phyloP scores from a whole-genome alignment of 2,888 invertebrate species.

The Argynnis bischoffii region DNA sequence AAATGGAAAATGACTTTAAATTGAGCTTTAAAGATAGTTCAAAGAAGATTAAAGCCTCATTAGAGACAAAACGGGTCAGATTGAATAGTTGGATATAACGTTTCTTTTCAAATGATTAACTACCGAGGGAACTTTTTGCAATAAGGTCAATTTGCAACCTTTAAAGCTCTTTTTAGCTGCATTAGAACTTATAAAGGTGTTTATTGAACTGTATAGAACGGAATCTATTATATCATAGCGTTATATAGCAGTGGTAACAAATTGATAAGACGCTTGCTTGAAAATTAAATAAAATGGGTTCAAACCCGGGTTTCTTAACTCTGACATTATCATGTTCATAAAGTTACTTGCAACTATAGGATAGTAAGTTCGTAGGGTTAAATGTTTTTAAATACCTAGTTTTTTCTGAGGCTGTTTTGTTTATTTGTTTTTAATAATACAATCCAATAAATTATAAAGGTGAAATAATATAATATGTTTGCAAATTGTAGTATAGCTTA shows the following conservation, averaged over 20 bases:
- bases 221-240: neutral
- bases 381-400: no score
- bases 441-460: neutral
- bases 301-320: no score
- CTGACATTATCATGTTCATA: no score
- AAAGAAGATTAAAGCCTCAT: constrained; percentile 28
- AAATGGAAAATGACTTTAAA: neutral
- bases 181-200: constrained; percentile 12
- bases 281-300: no score
- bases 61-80: constrained; percentile 28
- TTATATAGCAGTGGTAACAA: no score
- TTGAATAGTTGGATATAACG: constrained; percentile 20
- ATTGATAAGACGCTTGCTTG: no score
- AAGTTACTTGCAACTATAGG: no score
- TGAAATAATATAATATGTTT: constrained; percentile 4
- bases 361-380: no score
- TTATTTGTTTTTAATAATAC: neutral
- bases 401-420: no score
- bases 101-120: constrained; percentile 20
- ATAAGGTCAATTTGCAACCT: constrained; percentile 20
- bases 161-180: constrained; percentile 13
- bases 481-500: constrained; percentile 33
- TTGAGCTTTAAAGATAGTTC: constrained; percentile 10
- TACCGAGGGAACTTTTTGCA: constrained; percentile 15
- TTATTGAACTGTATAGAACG: constrained; percentile 10